Conservation (phyloP, 2,113 vertebrate genomes). For the Phylloscopus trochiloides region DNA sequence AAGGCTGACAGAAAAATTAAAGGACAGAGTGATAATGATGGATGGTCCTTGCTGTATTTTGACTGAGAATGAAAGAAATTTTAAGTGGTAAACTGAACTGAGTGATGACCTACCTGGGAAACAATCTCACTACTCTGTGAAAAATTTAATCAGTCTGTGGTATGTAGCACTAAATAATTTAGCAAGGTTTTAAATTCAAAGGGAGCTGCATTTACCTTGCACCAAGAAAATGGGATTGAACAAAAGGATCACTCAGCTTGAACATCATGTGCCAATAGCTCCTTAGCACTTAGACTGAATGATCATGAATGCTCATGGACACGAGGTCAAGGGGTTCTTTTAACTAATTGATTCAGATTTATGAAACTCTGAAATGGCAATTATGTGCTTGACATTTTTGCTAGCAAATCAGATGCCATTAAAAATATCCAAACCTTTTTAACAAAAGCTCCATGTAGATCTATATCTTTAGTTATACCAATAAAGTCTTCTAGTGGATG, state of each 20-base stretch:
- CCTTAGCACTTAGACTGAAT: constrained; percentile 8
- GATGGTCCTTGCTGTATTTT: constrained; percentile 44
- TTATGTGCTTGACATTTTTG: constrained; percentile 60
- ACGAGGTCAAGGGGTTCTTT: constrained; percentile 37
- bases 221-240: background rate
- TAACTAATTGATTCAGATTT: constrained; percentile 58
- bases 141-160: constrained; percentile 65
- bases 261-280: constrained; percentile 29
- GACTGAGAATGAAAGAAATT: constrained; percentile 53
- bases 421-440: constrained; percentile 10
- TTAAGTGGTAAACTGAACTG: constrained; percentile 64
- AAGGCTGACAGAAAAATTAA: constrained; percentile 67
- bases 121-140: constrained; percentile 48
- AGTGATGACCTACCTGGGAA: constrained; percentile 68
- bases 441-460: background rate
- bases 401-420: constrained; percentile 33
- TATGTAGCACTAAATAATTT: constrained; percentile 66
- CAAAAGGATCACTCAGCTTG: constrained; percentile 37
- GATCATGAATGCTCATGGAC: constrained; percentile 24
- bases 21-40: constrained; percentile 62
- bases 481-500: background rate
- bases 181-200: constrained; percentile 65
- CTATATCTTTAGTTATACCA: background rate
- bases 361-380: constrained; percentile 56
- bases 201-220: constrained; percentile 47